Percentiles rank a stretch among this genome's conserved stretches.
Evolutionary conservation across 1,140 invertebrate species (phyloP).

Genomic region (Luehdorfia chinensis): DNA sequence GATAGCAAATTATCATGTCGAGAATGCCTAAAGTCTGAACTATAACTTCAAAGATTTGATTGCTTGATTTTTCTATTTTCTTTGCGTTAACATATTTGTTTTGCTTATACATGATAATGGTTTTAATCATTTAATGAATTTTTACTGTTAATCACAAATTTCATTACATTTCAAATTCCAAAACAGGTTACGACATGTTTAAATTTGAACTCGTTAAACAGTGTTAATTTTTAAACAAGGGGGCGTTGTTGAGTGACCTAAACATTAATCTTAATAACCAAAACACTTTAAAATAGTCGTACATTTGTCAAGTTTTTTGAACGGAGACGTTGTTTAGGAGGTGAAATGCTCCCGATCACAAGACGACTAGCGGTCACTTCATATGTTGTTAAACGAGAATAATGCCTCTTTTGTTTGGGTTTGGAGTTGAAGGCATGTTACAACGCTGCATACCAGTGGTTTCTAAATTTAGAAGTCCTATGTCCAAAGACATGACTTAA

Average conservation of each 20-base stretch:
- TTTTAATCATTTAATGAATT: too few species aligned
- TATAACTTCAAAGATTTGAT: too few species aligned
- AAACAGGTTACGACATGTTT: constrained; percentile 15
- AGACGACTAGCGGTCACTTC: constrained; percentile 32
- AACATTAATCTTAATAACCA: constrained; percentile 1
- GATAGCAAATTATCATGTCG: too few species aligned
- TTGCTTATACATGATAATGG: too few species aligned
- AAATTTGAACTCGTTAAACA: constrained; percentile 19
- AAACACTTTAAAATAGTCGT: constrained; percentile 8
- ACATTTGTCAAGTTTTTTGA: constrained; percentile 8
- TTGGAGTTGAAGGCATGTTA: constrained; percentile 35
- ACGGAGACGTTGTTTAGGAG: constrained; percentile 18
- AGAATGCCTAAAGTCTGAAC: too few species aligned
- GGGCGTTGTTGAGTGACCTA: constrained; percentile 4
- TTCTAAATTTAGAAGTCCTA: not conserved
- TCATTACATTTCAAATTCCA: too few species aligned
- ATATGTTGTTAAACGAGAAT: constrained; percentile 47
- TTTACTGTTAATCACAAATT: too few species aligned
- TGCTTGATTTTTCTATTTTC: too few species aligned
- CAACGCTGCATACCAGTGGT: not conserved
- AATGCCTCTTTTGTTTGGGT: constrained; percentile 50
- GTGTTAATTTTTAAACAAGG: constrained; percentile 14
- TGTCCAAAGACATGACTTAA: too few species aligned
- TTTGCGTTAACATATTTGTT: too few species aligned
- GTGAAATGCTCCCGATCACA: constrained; percentile 17